phyloP scores from a whole-genome alignment of 2,797 vertebrate species.

The Buceros bicornis region DNA sequence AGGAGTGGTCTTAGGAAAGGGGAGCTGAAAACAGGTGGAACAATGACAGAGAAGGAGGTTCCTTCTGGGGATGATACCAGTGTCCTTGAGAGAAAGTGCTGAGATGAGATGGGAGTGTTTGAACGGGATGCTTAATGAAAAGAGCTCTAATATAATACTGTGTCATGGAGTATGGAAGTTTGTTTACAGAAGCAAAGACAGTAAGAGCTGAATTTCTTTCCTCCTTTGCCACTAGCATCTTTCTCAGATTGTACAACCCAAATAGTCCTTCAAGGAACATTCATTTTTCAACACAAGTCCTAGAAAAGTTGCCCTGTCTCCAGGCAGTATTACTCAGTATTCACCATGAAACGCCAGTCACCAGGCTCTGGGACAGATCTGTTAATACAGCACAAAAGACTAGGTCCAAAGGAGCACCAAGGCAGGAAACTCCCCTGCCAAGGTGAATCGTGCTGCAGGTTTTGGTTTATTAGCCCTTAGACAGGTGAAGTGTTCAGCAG shows the following conservation, averaged over 20 bases:
- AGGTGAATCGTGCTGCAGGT: background rate
- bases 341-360: background rate
- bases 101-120: background rate
- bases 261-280: background rate
- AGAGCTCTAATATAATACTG: background rate
- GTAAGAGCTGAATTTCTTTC: background rate
- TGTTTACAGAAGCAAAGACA: background rate
- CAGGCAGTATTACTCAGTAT: background rate
- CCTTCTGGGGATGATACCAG: background rate
- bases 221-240: background rate
- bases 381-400: background rate
- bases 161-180: background rate
- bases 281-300: background rate
- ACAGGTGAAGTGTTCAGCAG: background rate
- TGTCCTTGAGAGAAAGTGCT: background rate
- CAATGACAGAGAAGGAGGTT: background rate
- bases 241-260: background rate
- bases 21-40: background rate
- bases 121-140: background rate
- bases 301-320: background rate
- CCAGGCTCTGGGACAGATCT: background rate
- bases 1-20: background rate
- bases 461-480: background rate
- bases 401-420: background rate
- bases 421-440: background rate